Evolutionary conservation across 2,888 invertebrate genomes (phyloP), one percentile per base, ranked within the genome.

Genomic region (Erynnis tages): DNA sequence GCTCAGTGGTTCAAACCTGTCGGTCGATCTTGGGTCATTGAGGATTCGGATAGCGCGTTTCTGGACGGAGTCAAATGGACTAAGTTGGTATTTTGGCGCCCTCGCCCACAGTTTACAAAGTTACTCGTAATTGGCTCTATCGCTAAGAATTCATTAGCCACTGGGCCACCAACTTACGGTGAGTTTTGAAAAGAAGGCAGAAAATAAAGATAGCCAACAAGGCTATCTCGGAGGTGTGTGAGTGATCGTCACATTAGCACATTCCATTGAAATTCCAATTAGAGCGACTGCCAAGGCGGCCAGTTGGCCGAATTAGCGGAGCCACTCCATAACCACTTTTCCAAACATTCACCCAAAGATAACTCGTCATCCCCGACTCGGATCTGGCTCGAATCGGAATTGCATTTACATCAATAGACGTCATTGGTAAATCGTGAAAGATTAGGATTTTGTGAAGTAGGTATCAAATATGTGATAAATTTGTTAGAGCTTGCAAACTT

Each of bases 251-350:
- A 3, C 11, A 47, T 38, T 47, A 47, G 14, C 38, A 47, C 38
- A 1, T 46, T 7, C 10, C 13, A 19, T 47, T 29, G 29, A 11
- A n/a, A 38, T 17, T 6, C 2, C 21, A 38, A 14, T 23, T 21
- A 14, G 25, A 38, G 3, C 4, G n/a, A 17, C 6, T 5, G 19
- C 14, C 11, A n/a, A 19, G 27, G 29, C 14, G 47, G 47, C 29
- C n/a, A 47, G 19, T 47, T 47, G 29, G 47, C 37, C 37, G 47
- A 29, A 47, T 47, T 47, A 47, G 21, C 47, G 38, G 19, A 2
- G 5, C 13, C 0, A 0, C 1, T 0, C 6, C 7, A 29, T 29
- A 47, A 47, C 14, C 4, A 30, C 11, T 4, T 30, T 7, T 29
- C 11, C 7, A 47, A 47, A 38, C 21, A 48, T 4, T 4, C 16